These are phyloP conservation scores for Mylabris sibirica DNA, from an alignment of 2,888 invertebrate genomes.

Conservation along the genomic window DNA sequence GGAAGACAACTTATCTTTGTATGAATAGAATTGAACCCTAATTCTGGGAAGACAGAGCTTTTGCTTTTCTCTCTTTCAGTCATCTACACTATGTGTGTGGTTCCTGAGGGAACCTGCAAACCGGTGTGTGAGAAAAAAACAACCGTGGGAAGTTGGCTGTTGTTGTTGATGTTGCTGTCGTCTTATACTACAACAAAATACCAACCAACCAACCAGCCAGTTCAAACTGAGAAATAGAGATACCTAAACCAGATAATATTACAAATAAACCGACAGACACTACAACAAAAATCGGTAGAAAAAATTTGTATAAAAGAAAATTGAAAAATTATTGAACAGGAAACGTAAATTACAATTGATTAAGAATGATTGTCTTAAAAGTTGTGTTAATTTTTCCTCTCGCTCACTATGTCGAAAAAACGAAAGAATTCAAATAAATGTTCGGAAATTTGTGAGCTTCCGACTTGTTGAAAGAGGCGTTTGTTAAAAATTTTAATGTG, in stretches of 20 bases:
- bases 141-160: conserved; percentile 48
- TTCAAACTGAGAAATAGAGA: conserved; percentile 8
- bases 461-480: neutral
- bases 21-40: conserved; percentile 36
- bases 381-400: neutral
- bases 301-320: neutral
- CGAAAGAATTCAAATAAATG: neutral
- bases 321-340: neutral
- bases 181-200: conserved; percentile 5
- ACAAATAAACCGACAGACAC: conserved; percentile 8
- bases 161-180: conserved; percentile 22
- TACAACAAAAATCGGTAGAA: neutral
- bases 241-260: conserved; percentile 12
- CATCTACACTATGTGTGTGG: conserved; percentile 17
- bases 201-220: conserved; percentile 9
- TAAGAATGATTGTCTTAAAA: neutral
- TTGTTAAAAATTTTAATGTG: neutral
- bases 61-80: neutral
- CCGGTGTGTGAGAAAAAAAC: conserved; percentile 44
- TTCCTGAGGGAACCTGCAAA: conserved; percentile 53
- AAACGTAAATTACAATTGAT: neutral
- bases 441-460: neutral
- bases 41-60: conserved; percentile 44
- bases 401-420: neutral
- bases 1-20: neutral